Evolutionary conservation across 1,140 invertebrate genomes (phyloP).

Genomic region (Antheraea pernyi): DNA sequence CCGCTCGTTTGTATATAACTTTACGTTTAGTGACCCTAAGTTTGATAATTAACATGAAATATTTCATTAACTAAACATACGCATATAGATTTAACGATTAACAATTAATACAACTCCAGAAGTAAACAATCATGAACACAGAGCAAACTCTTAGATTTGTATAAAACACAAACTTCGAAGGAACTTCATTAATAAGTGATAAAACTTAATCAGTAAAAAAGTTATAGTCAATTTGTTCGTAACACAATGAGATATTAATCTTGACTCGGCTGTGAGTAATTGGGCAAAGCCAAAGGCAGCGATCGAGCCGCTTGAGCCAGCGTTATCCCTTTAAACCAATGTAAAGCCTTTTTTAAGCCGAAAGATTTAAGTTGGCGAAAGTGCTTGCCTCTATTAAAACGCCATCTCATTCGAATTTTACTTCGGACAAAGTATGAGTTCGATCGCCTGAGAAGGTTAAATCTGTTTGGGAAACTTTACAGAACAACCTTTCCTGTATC

Average conservation of each 20-base stretch:
- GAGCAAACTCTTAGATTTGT: neutral
- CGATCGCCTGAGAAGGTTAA: slow-evolving; percentile 15
- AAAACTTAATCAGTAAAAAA: slow-evolving; percentile 5
- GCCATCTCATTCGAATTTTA: slow-evolving; percentile 50
- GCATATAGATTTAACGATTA: no score
- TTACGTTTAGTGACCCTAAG: no score
- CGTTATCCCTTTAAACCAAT: slow-evolving; percentile 72
- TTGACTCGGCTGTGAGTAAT: slow-evolving; percentile 61
- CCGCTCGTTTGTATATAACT: no score
- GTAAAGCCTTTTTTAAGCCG: slow-evolving; percentile 75
- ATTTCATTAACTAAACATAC: no score
- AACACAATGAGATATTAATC: slow-evolving; percentile 45
- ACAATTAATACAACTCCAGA: neutral
- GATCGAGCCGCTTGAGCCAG: slow-evolving; percentile 59
- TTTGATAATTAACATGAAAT: no score
- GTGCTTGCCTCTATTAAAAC: slow-evolving; percentile 71
- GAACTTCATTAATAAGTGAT: slow-evolving; percentile 1
- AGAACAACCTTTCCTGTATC: neutral
- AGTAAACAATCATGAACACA: neutral
- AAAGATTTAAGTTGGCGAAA: slow-evolving; percentile 76
- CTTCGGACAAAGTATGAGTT: slow-evolving; percentile 24
- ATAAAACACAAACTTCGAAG: neutral
- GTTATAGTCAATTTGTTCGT: slow-evolving; percentile 18
- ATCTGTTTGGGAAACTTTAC: slow-evolving; percentile 14
- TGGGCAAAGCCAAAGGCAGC: slow-evolving; percentile 60